Conservation (phyloP, 2,113 vertebrate genomes). For the Albula glossodonta region DNA sequence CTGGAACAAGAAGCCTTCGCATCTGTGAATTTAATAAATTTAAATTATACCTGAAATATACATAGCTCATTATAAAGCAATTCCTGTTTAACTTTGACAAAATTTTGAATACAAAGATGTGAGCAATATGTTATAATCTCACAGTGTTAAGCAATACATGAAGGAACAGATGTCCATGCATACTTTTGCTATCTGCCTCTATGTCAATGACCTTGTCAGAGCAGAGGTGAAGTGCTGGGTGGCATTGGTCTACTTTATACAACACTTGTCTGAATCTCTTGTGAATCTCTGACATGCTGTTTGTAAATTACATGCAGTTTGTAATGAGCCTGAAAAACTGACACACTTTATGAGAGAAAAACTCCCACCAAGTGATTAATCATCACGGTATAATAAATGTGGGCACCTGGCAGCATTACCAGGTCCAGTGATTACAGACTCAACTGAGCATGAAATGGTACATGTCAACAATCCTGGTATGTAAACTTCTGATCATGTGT, state of each 20-base stretch:
- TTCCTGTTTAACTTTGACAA: background rate
- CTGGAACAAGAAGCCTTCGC: background rate
- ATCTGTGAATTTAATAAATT: background rate
- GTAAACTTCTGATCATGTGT: background rate
- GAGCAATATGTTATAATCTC: background rate
- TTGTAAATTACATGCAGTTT: constrained; percentile 6
- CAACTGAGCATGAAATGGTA: constrained; percentile 22
- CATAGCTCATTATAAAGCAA: background rate
- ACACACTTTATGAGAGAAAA: constrained; percentile 9
- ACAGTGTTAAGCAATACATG: background rate
- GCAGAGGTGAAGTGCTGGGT: background rate
- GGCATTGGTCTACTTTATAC: background rate
- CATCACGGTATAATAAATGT: constrained; percentile 6
- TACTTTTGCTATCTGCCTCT: background rate
- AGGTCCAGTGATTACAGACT: constrained; percentile 11
- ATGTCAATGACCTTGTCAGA: background rate
- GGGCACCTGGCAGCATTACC: constrained; percentile 16
- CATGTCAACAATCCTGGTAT: background rate
- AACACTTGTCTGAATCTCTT: background rate
- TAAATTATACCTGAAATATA: background rate
- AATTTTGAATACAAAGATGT: background rate
- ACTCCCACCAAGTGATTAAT: constrained; percentile 8
- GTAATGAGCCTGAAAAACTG: constrained; percentile 5
- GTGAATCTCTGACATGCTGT: background rate
- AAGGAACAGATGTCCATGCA: background rate